These are phyloP conservation scores for Lithobates sylvaticus DNA, from an alignment of 2,797 vertebrate genomes.

Conservation along the genomic window DNA sequence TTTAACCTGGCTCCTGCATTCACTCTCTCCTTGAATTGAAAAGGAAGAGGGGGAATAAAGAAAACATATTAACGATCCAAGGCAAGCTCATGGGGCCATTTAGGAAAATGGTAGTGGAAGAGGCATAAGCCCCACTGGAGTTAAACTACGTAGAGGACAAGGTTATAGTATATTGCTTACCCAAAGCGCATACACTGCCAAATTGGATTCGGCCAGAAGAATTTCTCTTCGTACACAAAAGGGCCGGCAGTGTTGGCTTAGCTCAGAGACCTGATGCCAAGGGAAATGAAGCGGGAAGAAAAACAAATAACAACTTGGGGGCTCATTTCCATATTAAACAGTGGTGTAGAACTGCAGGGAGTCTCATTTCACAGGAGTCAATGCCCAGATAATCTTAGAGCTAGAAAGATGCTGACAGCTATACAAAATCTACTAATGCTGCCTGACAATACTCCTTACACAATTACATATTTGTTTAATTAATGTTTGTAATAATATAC, in stretches of 20 bases:
- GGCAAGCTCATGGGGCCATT: constrained; percentile 51
- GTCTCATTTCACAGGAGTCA: constrained; percentile 43
- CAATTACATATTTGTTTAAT: constrained; percentile 24
- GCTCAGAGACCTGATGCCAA: constrained; percentile 40
- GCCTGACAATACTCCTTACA: constrained; percentile 40
- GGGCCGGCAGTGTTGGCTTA: constrained; percentile 47
- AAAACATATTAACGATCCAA: constrained; percentile 57
- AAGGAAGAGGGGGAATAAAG: constrained; percentile 58
- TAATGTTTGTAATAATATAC: not conserved
- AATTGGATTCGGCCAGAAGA: constrained; percentile 56
- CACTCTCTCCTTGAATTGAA: constrained; percentile 55
- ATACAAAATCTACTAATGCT: constrained; percentile 51
- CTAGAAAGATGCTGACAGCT: constrained; percentile 57
- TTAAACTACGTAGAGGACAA: constrained; percentile 58
- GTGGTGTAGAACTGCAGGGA: constrained; percentile 49
- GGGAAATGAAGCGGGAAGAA: constrained; percentile 57
- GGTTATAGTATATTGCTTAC: constrained; percentile 47
- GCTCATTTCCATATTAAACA: constrained; percentile 58
- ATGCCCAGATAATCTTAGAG: constrained; percentile 56
- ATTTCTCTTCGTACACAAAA: constrained; percentile 53
- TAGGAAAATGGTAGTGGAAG: constrained; percentile 59
- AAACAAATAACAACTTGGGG: constrained; percentile 58
- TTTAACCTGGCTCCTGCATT: constrained; percentile 52
- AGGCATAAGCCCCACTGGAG: constrained; percentile 54
- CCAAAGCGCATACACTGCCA: constrained; percentile 37